phyloP scores from a whole-genome alignment of 2,888 invertebrate species.

The Machimus atricapillus region DNA sequence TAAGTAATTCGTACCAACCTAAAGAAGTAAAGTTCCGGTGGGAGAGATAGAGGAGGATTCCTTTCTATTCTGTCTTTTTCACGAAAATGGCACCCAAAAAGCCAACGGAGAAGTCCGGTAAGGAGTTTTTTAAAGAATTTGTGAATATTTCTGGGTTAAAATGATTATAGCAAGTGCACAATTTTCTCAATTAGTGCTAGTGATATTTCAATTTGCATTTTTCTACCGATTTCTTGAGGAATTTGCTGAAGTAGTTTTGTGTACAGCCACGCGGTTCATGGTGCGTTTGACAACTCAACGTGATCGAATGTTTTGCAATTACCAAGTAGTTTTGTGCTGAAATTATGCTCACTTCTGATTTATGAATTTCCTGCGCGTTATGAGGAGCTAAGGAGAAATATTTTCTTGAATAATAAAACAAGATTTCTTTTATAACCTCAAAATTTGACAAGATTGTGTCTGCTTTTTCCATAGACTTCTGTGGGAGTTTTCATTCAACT shows the following conservation, averaged over 20 bases:
- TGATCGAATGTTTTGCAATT: not conserved
- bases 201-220: not conserved
- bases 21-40: slow-evolving; percentile 47
- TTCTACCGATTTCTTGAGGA: not conserved
- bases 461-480: not conserved
- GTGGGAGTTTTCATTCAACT: not conserved
- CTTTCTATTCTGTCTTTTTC: slow-evolving; percentile 63
- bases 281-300: not conserved
- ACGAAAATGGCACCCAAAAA: slow-evolving; percentile 86
- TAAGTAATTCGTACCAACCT: slow-evolving; percentile 38
- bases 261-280: slow-evolving; percentile 52
- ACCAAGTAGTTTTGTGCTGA: not conserved
- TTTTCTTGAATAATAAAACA: not conserved
- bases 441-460: not conserved
- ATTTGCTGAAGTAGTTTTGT: not conserved
- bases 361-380: not conserved
- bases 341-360: not conserved
- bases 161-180: not conserved
- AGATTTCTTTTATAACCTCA: slow-evolving; percentile 29
- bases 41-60: slow-evolving; percentile 51
- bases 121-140: slow-evolving; percentile 60
- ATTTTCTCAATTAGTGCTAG: not conserved
- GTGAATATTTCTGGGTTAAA: not conserved
- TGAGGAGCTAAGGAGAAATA: not conserved
- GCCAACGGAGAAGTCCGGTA: slow-evolving; percentile 86